A percentile compares a stretch with the other conserved stretches of the same genome.
These are phyloP conservation scores for Ashinkailepas kermadecensis DNA, from an alignment of 2,888 invertebrate genomes.

Conservation along the genomic window DNA sequence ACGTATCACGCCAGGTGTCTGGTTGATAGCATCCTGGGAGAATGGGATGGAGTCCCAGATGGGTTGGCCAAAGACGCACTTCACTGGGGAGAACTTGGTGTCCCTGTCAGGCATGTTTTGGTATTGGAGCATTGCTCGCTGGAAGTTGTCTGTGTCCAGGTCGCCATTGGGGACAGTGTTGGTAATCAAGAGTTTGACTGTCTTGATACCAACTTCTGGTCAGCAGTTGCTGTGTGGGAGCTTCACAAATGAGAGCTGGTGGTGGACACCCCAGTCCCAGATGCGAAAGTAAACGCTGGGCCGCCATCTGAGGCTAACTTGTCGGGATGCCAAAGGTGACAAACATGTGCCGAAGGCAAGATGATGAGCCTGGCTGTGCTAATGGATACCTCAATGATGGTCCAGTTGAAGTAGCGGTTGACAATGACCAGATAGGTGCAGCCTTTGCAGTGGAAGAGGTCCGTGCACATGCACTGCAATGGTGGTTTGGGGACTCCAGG, in stretches of 20 bases:
- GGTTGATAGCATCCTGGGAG: slow-evolving; percentile 23
- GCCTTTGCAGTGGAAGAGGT: slow-evolving; percentile 25
- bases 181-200: slow-evolving; percentile 23
- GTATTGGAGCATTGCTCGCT: slow-evolving; percentile 28
- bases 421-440: slow-evolving; percentile 25
- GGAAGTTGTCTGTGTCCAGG: slow-evolving; percentile 25
- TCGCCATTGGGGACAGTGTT: slow-evolving; percentile 24
- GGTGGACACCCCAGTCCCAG: not conserved
- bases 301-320: slow-evolving; percentile 27
- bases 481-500: slow-evolving; percentile 22
- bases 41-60: slow-evolving; percentile 29
- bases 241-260: not conserved
- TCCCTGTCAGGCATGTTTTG: slow-evolving; percentile 27
- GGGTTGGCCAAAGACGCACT: slow-evolving; percentile 28
- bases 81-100: slow-evolving; percentile 26
- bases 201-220: slow-evolving; percentile 4
- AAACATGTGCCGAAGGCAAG: slow-evolving; percentile 16
- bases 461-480: slow-evolving; percentile 24
- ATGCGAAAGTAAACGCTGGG: slow-evolving; percentile 15
- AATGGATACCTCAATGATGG: slow-evolving; percentile 7
- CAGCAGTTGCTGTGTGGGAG: slow-evolving; percentile 21
- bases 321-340: slow-evolving; percentile 26
- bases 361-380: slow-evolving; percentile 23
- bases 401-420: slow-evolving; percentile 27
- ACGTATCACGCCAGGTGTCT: slow-evolving; percentile 20